Evolutionary conservation across 1,140 invertebrate genomes (phyloP), one percentile per base, ranked within the genome.

Genomic region (Scaptomyza montana): DNA sequence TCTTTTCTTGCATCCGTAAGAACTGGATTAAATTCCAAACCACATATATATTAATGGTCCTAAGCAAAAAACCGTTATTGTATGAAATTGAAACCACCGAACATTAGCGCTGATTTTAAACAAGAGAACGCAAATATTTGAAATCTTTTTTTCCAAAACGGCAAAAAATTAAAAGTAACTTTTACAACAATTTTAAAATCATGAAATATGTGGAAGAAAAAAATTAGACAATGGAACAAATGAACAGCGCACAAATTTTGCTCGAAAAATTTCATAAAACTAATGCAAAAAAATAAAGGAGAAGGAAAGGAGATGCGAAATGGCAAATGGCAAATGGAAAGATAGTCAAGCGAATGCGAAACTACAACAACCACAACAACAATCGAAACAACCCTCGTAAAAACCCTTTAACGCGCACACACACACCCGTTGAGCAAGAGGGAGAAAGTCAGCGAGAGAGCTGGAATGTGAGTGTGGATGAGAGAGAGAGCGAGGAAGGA

Each of bases 331-430:
- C 5, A 33, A 28, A 39, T 10, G 64, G 7, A 16, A 62, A 69
- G 47, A 74, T 54, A 33, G 59, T 70, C 54, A 43, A 55, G 57
- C 33, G 41, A 36, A n/a, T 55, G 50, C 74, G 67, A 68, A 68
- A 12, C 36, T 9, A 10, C 8, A 39, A 8, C 36, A 41, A n/a
- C 30, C 5, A 33, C 74, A 57, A 51, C 73, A 75, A 49, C 60
- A 43, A 67, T 57, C 39, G 39, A 43, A 43, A 43, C 39, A 36
- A 43, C 76, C 77, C 79, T 87, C 47, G 84, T 89, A 87, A 86
- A 30, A 87, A 87, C 82, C 82, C 82, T 87, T 87, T 87, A 53
- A 86, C 47, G 64, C 62, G 33, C 21, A 30, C 13, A 19, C 55
- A 69, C 3, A 28, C 50, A 2, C 16, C 16, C 16, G 16, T 16